Conservation (phyloP, 2,888 invertebrate species). For the Beris morrisii region DNA sequence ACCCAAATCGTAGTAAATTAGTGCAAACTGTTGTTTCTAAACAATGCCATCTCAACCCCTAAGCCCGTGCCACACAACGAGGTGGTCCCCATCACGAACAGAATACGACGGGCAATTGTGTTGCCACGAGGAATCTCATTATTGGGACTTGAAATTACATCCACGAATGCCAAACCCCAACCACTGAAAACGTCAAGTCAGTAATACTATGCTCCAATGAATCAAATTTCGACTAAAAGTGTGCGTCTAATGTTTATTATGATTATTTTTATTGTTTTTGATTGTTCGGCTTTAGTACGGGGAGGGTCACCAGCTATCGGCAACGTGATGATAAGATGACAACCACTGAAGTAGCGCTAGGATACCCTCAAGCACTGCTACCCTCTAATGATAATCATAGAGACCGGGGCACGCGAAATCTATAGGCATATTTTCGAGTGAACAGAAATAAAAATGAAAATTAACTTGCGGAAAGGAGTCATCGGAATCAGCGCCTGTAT, state of each 20-base stretch:
- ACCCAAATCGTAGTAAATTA: slow-evolving; percentile 2
- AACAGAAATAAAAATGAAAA: slow-evolving; percentile 27
- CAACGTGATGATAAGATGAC: slow-evolving; percentile 16
- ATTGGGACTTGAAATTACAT: background rate
- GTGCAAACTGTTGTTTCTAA: slow-evolving; percentile 6
- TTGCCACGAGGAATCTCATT: background rate
- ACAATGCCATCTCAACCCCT: background rate
- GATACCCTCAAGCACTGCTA: background rate
- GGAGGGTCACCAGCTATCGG: slow-evolving; percentile 2
- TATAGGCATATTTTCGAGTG: background rate
- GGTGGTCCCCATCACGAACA: background rate
- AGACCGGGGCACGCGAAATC: background rate
- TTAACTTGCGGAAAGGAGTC: slow-evolving; percentile 19
- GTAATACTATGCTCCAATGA: slow-evolving; percentile 28
- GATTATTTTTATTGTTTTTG: slow-evolving; percentile 29
- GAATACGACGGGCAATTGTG: background rate
- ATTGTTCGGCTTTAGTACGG: background rate
- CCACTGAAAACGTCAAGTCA: background rate
- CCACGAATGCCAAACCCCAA: background rate
- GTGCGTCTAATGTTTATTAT: slow-evolving; percentile 30
- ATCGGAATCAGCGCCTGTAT: slow-evolving; percentile 7
- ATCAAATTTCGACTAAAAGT: slow-evolving; percentile 22
- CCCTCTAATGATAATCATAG: slow-evolving; percentile 10
- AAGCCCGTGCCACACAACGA: background rate
- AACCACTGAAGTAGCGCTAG: background rate